phyloP scores from a whole-genome alignment of 1,140 invertebrate species.

The Scylla paramamosain region DNA sequence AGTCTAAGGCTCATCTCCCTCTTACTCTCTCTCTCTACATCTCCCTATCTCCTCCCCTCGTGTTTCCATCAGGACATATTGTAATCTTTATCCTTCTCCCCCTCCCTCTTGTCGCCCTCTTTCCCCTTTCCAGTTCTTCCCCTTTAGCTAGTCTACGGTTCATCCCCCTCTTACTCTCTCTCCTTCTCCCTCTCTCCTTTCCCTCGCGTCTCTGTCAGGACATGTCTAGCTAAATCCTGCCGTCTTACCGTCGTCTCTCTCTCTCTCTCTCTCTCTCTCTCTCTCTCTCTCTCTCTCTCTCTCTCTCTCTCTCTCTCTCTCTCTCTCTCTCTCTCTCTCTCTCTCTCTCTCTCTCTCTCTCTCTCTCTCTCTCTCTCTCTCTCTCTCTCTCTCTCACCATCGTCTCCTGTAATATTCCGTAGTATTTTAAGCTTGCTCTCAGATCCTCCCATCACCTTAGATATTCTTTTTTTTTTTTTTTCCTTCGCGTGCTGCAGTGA shows the following conservation, averaged over 20 bases:
- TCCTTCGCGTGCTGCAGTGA: neutral
- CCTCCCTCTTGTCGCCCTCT: neutral
- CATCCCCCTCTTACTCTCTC: constrained; percentile 13
- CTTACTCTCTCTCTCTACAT: neutral
- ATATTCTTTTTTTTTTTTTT: no score
- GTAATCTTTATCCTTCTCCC: neutral
- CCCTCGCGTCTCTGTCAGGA: neutral
- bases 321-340: no score
- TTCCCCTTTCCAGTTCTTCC: neutral
- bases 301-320: neutral
- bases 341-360: no score
- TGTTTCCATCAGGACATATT: neutral
- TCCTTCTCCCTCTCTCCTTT: neutral
- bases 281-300: neutral
- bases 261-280: neutral
- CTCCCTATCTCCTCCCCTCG: neutral
- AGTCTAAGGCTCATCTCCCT: neutral
- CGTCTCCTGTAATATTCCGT: no score
- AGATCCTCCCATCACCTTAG: no score
- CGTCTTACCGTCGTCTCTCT: neutral
- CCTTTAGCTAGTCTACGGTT: neutral
- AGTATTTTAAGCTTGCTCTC: no score
- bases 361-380: no score
- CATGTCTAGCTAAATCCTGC: neutral
- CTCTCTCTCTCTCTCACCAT: no score